Evolutionary conservation across 2,888 invertebrate genomes (phyloP), one percentile per base, ranked within the genome.

Genomic region (Ferrisia virgata): DNA sequence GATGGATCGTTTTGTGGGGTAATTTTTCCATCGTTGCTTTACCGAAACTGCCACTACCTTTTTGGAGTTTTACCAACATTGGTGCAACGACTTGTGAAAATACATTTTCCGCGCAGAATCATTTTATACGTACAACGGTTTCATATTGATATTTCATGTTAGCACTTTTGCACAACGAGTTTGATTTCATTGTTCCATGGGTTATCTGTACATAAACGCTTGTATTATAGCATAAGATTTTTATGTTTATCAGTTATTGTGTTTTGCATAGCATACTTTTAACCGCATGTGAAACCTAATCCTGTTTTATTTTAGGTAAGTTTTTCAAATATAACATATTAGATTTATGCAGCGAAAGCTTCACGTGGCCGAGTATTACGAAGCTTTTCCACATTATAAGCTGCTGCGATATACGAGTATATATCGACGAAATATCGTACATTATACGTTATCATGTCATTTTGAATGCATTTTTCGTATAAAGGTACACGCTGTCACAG

Each of bases 71-170:
- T 36, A 76, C 53, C 53, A 11, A 53, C 72, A 18, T 28, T 36
- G 72, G 72, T 76, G 72, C 72, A 76, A 76, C 72, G 72, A 76
- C 72, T 76, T 76, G 72, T 76, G 72, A 76, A 79, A 47, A 47
- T 47, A 53, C 40, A 80, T 80, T 80, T 80, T 80, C 53, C 80
- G 83, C 83, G 83, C 83, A 83, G 83, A 81, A 81, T 81, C 81
- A 58, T 53, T 76, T 36, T 36, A n/a, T n/a, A n/a, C n/a, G n/a
- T n/a, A 36, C 47, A 47, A 33, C 80, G 80, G 31, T 53, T 53
- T 80, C 80, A 72, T 83, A 83, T 83, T 72, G 83, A 83, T 69
- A 25, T 83, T 83, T 47, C 83, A 83, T 43, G 76, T 76, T 25
- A 40, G 76, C 76, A 40, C 76, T 80, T 83, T 33, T 83, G 28